phyloP scores from a whole-genome alignment of 2,888 invertebrate species.

The Macaria liturata region DNA sequence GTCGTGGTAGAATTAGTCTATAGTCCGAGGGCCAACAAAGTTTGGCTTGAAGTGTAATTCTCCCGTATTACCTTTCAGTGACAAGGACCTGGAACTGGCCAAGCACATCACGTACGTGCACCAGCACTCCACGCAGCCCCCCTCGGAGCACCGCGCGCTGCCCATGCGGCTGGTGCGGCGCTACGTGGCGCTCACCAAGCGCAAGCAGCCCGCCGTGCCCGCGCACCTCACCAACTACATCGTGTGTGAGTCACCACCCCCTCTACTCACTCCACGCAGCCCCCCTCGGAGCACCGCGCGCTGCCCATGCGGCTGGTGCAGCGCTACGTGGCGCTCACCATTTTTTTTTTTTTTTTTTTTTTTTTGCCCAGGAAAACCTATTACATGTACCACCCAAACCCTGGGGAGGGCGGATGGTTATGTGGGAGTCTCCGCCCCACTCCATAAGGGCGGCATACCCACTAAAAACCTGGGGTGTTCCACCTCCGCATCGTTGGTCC shows the following conservation, averaged over 20 bases:
- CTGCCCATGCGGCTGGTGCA: conserved; percentile 97
- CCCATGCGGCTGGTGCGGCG: conserved; percentile 97
- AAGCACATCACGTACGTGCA: conserved; percentile 99
- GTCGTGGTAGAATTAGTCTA: too few relatives aligned
- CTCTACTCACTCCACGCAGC: conserved; percentile 91
- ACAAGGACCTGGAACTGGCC: conserved; percentile 91
- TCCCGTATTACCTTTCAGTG: conserved; percentile 50
- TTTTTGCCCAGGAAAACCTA: too few relatives aligned
- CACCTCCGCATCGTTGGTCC: too few relatives aligned
- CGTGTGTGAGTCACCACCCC: conserved; percentile 46
- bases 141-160: conserved; percentile 88
- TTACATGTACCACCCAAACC: too few relatives aligned
- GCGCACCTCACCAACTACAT: conserved; percentile 48
- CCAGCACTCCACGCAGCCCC: conserved; percentile 94
- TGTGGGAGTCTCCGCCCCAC: too few relatives aligned
- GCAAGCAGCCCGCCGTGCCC: conserved; percentile 94
- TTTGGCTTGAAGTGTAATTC: too few relatives aligned
- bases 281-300: conserved; percentile 89
- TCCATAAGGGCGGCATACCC: too few relatives aligned
- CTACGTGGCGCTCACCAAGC: conserved; percentile 95
- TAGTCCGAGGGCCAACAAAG: too few relatives aligned
- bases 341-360: too few relatives aligned
- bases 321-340: conserved; percentile 96
- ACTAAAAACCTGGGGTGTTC: too few relatives aligned
- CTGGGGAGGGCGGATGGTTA: too few relatives aligned